Base-by-base conservation (phyloP, 2,797 vertebrate genomes). In the Melanotaenia trifasciata region DNA sequence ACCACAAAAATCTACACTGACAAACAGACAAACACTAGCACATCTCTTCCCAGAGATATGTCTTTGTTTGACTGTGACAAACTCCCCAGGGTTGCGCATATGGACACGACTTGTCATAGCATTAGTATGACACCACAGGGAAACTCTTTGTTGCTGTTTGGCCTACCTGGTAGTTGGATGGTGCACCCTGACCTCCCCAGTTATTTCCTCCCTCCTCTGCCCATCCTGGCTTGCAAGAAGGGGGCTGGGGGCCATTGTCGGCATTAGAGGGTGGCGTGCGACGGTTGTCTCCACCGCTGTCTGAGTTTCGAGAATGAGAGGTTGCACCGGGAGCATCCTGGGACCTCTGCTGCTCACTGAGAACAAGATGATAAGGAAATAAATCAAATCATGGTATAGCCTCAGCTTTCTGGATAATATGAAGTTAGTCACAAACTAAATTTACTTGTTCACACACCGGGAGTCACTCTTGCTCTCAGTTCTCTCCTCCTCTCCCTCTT, bases 211-310 rank as follows among this genome's bases (percentile, higher is more conserved):
- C 86, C 87, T 95, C 96, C 93, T 98, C 96, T 86, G 93, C 88
- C 95, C 96, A 94, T 84, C 94, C 95, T 69, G 94, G 94, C 94
- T 97, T 97, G 81, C 94, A 90, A 86, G 94, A 94, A 84, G 95
- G 92, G 28, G 90, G 90, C 65, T 89, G 88, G 26, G 93, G 91
- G 30, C 84, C 91, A 35, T 96, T 95, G 47, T 95, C 96, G 32
- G 83, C 56, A 63, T 78, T 89, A 72, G 88, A 78, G 1, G 95
- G 92, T 83, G 96, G 94, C 5, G 93, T 94, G 75, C 74, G 91
- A 67, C 93, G 94, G 26, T 59, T 88, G 36, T 93, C 91, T 36
- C 95, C 95, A 3, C 90, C 79, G 24, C 88, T 91, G 68, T 95
- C 95, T 0, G 93, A 90, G 58, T 84, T 84, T 66, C 90, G 91